Percentiles rank a stretch among this genome's conserved stretches.
phyloP scores from a whole-genome alignment of 2,888 invertebrate species.

The Cerastis leucographa region DNA sequence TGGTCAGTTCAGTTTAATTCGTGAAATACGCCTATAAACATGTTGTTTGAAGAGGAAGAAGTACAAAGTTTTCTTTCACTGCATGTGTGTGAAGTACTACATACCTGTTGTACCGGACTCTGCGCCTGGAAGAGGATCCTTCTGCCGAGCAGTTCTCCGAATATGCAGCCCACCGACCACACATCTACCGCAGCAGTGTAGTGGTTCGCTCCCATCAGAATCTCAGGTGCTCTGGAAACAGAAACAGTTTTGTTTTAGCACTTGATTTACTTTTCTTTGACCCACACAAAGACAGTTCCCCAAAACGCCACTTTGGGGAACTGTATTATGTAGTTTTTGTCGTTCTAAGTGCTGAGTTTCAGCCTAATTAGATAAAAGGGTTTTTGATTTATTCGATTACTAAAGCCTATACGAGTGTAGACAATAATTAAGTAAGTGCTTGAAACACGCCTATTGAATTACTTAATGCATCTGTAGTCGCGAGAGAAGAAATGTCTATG shows the following conservation, averaged over 20 bases:
- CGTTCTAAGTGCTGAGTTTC: background rate
- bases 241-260: background rate
- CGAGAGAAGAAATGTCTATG: background rate
- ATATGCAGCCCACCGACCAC: slow-evolving; percentile 99
- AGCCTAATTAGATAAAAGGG: background rate
- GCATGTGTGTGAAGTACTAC: slow-evolving; percentile 1
- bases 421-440: background rate
- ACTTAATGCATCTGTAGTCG: background rate
- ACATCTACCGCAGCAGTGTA: slow-evolving; percentile 99
- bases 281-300: background rate
- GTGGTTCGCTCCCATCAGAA: slow-evolving; percentile 99
- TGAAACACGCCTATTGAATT: too few relatives aligned
- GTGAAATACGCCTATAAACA: background rate
- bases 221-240: slow-evolving; percentile 96
- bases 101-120: slow-evolving; percentile 98
- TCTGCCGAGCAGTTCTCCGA: slow-evolving; percentile 98
- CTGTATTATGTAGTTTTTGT: background rate
- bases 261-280: background rate
- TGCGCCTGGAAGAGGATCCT: slow-evolving; percentile 99
- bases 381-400: background rate
- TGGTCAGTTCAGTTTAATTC: background rate
- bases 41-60: background rate
- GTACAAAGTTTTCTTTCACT: background rate
- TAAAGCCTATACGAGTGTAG: background rate
- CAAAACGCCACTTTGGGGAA: background rate